phyloP scores from a whole-genome alignment of 2,797 vertebrate species.

The Phoxinus dragarum region DNA sequence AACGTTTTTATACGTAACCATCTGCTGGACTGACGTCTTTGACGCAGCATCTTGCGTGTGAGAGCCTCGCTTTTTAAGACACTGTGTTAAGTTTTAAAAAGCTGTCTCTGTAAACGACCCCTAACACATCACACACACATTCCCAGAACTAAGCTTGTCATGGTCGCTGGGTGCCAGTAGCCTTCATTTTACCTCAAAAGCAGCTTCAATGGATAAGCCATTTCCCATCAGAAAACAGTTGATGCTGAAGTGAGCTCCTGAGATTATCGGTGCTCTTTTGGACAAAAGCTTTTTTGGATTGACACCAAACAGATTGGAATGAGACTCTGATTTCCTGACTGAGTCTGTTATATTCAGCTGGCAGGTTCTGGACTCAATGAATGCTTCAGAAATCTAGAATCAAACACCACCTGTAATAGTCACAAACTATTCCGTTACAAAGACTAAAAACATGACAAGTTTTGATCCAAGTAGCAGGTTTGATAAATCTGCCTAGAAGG shows the following conservation, averaged over 20 bases:
- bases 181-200: slow-evolving; percentile 47
- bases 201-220: slow-evolving; percentile 62
- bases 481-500: slow-evolving; percentile 35
- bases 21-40: background rate
- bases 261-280: slow-evolving; percentile 73
- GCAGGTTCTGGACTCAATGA: slow-evolving; percentile 25
- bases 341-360: slow-evolving; percentile 15
- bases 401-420: background rate
- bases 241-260: slow-evolving; percentile 68
- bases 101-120: background rate
- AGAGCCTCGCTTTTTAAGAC: background rate
- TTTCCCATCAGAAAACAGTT: slow-evolving; percentile 73
- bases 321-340: slow-evolving; percentile 64
- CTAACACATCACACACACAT: slow-evolving; percentile 7
- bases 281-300: slow-evolving; percentile 76
- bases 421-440: background rate
- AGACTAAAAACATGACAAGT: background rate
- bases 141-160: slow-evolving; percentile 9
- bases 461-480: slow-evolving; percentile 44
- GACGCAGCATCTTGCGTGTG: background rate
- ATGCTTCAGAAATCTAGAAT: slow-evolving; percentile 35
- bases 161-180: slow-evolving; percentile 14
- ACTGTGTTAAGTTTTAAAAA: background rate
- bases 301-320: slow-evolving; percentile 70
- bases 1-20: background rate